Percentiles rank a stretch among this genome's conserved stretches.
Evolutionary conservation across 2,113 vertebrate species (phyloP).

Genomic region (Pontoporia blainvillei): DNA sequence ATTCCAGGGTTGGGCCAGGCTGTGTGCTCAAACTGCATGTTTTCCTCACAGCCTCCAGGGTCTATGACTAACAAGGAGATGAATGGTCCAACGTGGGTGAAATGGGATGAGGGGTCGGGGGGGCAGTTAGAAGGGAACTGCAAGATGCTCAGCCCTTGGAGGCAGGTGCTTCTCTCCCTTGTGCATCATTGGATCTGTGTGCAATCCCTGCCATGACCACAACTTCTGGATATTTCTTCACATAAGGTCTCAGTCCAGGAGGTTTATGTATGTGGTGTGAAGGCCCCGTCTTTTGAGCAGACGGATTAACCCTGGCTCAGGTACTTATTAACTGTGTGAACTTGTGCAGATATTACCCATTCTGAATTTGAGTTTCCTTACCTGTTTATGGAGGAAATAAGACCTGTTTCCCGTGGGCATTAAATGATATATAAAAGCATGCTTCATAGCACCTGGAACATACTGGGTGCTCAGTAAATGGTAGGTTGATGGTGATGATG

Average conservation of each 20-base stretch:
- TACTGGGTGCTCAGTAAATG: neutral
- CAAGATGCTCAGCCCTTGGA: neutral
- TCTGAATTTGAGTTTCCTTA: neutral
- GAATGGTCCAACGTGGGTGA: neutral
- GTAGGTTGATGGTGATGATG: neutral
- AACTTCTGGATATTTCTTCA: neutral
- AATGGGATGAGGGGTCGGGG: neutral
- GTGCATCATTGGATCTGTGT: neutral
- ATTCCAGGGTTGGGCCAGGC: conserved; percentile 40
- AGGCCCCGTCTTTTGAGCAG: neutral
- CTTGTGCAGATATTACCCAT: neutral
- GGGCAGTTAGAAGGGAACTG: neutral
- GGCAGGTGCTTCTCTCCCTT: neutral
- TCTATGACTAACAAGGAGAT: neutral
- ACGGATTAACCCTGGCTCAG: neutral
- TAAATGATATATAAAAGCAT: neutral
- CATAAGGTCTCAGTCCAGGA: neutral
- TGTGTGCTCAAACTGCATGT: neutral
- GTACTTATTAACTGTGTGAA: neutral
- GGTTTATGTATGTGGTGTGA: neutral
- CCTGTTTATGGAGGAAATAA: neutral
- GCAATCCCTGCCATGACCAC: neutral
- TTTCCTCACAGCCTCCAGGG: conserved; percentile 10
- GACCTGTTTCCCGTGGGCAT: neutral
- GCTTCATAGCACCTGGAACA: neutral